Conservation (phyloP, 2,113 vertebrate genomes). For the Silurus glanis region DNA sequence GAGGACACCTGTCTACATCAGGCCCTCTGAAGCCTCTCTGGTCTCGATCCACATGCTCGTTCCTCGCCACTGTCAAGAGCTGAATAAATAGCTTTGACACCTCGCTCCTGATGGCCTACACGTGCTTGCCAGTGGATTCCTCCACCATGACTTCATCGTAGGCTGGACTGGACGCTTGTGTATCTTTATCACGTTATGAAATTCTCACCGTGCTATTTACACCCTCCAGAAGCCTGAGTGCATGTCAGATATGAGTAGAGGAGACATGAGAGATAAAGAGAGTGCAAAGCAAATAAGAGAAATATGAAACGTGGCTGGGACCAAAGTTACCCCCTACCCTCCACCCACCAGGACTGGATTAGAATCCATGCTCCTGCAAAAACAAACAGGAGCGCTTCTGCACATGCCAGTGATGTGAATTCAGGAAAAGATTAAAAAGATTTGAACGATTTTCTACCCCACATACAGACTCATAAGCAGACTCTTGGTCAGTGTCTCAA, state of each 20-base stretch:
- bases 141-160: constrained; percentile 72
- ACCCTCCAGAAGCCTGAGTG: constrained; percentile 65
- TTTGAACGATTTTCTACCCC: background rate
- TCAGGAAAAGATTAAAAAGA: background rate
- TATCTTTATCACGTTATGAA: constrained; percentile 79
- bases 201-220: constrained; percentile 78
- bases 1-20: constrained; percentile 5
- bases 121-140: constrained; percentile 71
- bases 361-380: background rate
- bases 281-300: background rate
- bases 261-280: constrained; percentile 23
- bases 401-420: background rate
- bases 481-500: constrained; percentile 13
- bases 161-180: constrained; percentile 73
- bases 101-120: constrained; percentile 45
- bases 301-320: background rate
- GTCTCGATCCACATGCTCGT: constrained; percentile 34
- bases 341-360: background rate
- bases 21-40: constrained; percentile 5
- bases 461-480: background rate
- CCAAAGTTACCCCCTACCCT: background rate
- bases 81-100: constrained; percentile 56
- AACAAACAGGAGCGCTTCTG: background rate
- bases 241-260: constrained; percentile 54
- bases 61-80: constrained; percentile 37